Conservation (phyloP, 1,140 invertebrate species). For the Scaptomyza hsui region DNA sequence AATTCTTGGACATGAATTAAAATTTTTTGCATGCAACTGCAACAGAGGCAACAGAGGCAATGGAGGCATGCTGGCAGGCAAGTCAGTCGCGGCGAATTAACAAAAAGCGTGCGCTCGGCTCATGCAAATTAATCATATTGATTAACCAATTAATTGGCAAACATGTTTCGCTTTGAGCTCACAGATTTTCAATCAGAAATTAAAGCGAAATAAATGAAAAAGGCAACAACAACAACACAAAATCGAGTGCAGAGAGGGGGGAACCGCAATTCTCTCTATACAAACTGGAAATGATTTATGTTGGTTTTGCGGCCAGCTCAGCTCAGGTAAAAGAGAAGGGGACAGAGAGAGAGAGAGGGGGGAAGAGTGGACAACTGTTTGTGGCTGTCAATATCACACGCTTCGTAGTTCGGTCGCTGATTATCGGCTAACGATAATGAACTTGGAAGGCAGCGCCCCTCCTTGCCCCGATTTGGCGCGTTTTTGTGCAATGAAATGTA, state of each 20-base stretch:
- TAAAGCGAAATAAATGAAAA: conserved; percentile 65
- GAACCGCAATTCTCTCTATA: background rate
- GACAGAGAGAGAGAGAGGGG: too few species aligned
- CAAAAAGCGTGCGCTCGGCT: conserved; percentile 56
- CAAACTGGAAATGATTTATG: conserved; percentile 79
- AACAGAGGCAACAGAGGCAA: background rate
- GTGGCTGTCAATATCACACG: conserved; percentile 70
- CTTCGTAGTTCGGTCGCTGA: conserved; percentile 35
- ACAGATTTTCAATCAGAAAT: conserved; percentile 75
- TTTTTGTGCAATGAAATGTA: conserved; percentile 74
- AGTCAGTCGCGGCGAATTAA: background rate
- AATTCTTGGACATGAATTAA: conserved; percentile 53
- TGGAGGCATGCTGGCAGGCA: background rate
- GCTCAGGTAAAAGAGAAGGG: background rate
- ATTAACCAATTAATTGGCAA: conserved; percentile 81
- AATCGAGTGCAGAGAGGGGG: background rate
- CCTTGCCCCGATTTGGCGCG: conserved; percentile 36
- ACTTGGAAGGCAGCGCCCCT: conserved; percentile 55
- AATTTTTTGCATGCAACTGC: conserved; percentile 20
- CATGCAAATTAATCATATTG: conserved; percentile 82
- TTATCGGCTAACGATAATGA: conserved; percentile 69
- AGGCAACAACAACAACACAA: background rate
- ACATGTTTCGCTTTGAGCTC: conserved; percentile 68
- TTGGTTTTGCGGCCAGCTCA: conserved; percentile 34
- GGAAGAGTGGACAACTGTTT: conserved; percentile 31